A percentile compares a stretch with the other conserved stretches of the same genome.
Evolutionary conservation across 2,113 vertebrate genomes (phyloP).

Genomic region (Oncorhynchus kisutch): DNA sequence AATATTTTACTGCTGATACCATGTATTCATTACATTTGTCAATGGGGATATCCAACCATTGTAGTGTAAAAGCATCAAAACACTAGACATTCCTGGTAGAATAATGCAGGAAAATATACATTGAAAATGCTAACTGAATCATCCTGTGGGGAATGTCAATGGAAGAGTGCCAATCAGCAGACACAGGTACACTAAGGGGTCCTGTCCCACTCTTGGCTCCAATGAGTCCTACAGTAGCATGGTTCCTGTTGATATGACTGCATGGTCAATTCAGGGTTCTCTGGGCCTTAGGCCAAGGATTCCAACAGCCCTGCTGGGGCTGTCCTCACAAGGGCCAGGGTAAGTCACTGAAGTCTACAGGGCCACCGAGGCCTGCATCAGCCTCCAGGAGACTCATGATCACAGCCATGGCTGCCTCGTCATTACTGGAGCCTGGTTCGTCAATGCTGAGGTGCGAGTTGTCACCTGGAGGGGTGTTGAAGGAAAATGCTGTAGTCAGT

Average conservation of each 20-base stretch:
- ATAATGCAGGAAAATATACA: background rate
- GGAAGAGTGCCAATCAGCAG: too few relatives aligned
- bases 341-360: slow-evolving; percentile 97
- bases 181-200: too few relatives aligned
- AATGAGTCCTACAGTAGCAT: background rate
- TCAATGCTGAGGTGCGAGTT: slow-evolving; percentile 95
- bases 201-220: background rate
- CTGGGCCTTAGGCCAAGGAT: background rate
- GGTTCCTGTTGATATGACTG: background rate
- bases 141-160: too few relatives aligned
- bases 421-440: slow-evolving; percentile 93
- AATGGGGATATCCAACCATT: slow-evolving; percentile 84
- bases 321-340: slow-evolving; percentile 92
- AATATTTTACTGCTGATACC: slow-evolving; percentile 50
- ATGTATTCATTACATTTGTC: slow-evolving; percentile 80
- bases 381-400: slow-evolving; percentile 99
- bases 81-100: slow-evolving; percentile 45
- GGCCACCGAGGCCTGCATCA: slow-evolving; percentile 94
- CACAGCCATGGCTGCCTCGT: slow-evolving; percentile 98
- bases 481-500: background rate
- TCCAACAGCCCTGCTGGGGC: background rate
- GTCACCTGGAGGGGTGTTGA: slow-evolving; percentile 74
- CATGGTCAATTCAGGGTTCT: background rate
- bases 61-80: slow-evolving; percentile 87
- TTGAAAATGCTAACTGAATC: too few relatives aligned